Base-by-base conservation (phyloP, 2,888 invertebrate species). In the Drosophila bunnanda region DNA sequence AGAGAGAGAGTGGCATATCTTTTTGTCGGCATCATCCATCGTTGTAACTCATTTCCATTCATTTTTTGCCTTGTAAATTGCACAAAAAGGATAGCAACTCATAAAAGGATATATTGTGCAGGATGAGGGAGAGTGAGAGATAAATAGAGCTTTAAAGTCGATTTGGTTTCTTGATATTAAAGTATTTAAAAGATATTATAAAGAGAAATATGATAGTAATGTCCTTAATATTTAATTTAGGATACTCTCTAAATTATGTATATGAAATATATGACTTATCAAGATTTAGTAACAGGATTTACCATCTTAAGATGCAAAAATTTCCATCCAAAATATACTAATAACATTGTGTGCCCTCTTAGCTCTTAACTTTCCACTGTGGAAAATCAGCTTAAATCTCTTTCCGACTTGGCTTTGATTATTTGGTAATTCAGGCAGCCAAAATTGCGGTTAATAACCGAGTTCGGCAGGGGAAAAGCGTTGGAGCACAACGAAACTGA, bases 1-100 rank as follows among this genome's bases (percentile, higher is more conserved):
- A 48, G 13, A 44, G 44, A 28, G 48, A 30, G 46, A 44, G 41
- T 9, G 25, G 36, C 48, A 59, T 72, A 77, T 78, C 89, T 89
- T 79, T 79, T 88, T 84, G 89, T 81, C 88, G 76, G 82, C 84
- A 78, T 79, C 79, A 67, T 56, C 57, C 77, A 65, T 58, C 64
- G 79, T 81, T 75, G 74, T 81, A 84, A 75, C 81, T 78, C 75
- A 89, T 81, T 87, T 87, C 77, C 87, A 89, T 89, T 89, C 76
- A 84, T 50, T 84, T 67, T 25, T 67, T 69, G 64, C 70, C 86
- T 72, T 48, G 77, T 79, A 85, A 85, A 88, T 84, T 84, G 77
- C 76, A 75, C 66, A 56, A 69, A 69, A 75, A 76, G 71, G 58
- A 65, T 74, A 66, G 61, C 60, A 57, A 71, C 76, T 75, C 68